Evolutionary conservation across 1,140 invertebrate species (phyloP).

Genomic region (Stenopsyche tienmushanensis): DNA sequence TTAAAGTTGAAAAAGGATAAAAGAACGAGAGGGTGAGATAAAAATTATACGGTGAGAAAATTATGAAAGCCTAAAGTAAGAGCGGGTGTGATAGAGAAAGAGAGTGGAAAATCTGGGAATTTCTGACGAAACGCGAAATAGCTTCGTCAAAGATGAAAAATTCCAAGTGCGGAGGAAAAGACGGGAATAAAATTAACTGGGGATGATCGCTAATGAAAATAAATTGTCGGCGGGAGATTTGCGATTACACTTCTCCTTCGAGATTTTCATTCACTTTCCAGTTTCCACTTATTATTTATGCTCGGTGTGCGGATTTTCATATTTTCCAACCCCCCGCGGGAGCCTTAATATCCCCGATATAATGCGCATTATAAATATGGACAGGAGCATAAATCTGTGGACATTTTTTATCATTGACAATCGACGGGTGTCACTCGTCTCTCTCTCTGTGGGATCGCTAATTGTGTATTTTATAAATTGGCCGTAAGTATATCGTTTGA

Average conservation of each 20-base stretch:
- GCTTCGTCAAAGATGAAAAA: slow-evolving; percentile 18
- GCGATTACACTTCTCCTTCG: slow-evolving; percentile 48
- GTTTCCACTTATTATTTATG: slow-evolving; percentile 28
- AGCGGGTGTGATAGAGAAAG: not conserved
- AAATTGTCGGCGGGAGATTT: slow-evolving; percentile 58
- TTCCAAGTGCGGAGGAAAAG: slow-evolving; percentile 43
- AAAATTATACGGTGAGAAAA: slow-evolving; percentile 14
- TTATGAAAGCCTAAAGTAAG: not conserved
- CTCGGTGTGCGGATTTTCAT: not conserved
- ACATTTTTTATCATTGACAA: no score
- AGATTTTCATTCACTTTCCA: slow-evolving; percentile 26
- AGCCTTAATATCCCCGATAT: not conserved
- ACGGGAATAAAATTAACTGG: slow-evolving; percentile 58
- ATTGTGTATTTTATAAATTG: not conserved
- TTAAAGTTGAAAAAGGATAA: slow-evolving; percentile 25
- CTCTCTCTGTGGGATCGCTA: no score
- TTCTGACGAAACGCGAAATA: slow-evolving; percentile 13
- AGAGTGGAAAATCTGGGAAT: not conserved
- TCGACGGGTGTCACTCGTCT: no score
- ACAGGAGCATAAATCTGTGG: no score
- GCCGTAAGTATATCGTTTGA: slow-evolving; percentile 3
- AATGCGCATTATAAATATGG: no score
- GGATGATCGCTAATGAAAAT: slow-evolving; percentile 62
- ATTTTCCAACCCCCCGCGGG: no score
- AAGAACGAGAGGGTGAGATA: slow-evolving; percentile 17